Evolutionary conservation across 2,888 invertebrate genomes (phyloP).

Genomic region (Uropetala carovei): DNA sequence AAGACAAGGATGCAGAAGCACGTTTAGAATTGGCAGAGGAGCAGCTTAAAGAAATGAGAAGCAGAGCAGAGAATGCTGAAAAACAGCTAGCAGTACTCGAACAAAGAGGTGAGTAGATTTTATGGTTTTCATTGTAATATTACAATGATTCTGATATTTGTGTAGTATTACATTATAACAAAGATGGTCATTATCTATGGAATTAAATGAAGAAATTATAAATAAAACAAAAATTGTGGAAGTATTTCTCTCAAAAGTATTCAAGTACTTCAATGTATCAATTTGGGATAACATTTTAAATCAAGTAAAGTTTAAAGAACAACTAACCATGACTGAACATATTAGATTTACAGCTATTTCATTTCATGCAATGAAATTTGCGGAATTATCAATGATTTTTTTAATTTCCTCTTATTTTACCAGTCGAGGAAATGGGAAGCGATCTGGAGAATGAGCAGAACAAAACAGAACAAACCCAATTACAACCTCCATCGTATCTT

Average conservation of each 20-base stretch:
- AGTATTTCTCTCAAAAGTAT: too few relatives aligned
- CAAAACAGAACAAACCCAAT: slow-evolving; percentile 67
- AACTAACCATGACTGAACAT: too few relatives aligned
- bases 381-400: slow-evolving; percentile 39
- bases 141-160: too few relatives aligned
- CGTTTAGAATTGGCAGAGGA: slow-evolving; percentile 84
- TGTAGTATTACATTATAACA: too few relatives aligned
- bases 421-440: slow-evolving; percentile 63
- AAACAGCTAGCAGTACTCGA: slow-evolving; percentile 73
- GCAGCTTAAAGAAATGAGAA: slow-evolving; percentile 79
- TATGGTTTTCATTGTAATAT: too few relatives aligned
- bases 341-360: neutral
- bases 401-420: neutral
- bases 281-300: too few relatives aligned
- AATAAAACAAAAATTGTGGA: too few relatives aligned
- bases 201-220: too few relatives aligned
- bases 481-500: slow-evolving; percentile 75
- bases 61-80: slow-evolving; percentile 80
- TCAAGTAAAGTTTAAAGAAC: too few relatives aligned
- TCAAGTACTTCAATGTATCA: too few relatives aligned
- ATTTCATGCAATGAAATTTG: neutral
- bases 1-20: slow-evolving; percentile 82
- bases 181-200: too few relatives aligned
- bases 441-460: slow-evolving; percentile 24
- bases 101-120: slow-evolving; percentile 69